Evolutionary conservation across 2,113 vertebrate species (phyloP), one percentile per base, ranked within the genome.

Genomic region (Pygathrix nemaeus): DNA sequence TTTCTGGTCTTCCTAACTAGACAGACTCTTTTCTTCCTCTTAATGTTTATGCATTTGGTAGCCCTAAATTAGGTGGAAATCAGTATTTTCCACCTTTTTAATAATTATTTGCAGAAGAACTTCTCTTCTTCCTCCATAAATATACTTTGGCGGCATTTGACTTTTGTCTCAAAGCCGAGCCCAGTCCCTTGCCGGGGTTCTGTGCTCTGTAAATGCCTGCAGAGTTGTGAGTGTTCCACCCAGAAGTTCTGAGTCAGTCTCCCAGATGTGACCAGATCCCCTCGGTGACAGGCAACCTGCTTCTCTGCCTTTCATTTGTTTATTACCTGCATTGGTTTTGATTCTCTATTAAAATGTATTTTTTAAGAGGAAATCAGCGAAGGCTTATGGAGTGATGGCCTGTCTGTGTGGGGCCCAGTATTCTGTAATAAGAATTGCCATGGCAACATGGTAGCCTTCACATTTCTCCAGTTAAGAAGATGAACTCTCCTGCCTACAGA

Each of bases 391-490:
- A 98, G 78, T 1, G 25, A 93, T 68, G 61, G 88, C 91, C 92
- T 96, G 76, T 83, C 94, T 80, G 12, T 38, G 38, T 91, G 66
- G 88, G 76, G 97, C 90, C 96, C 94, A 81, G 85, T 96, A 93
- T 96, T 98, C 93, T 98, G 96, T 97, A 97, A 98, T 98, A 98
- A 59, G 40, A 68, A 40, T 98, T 95, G 90, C 97, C 43, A 18
- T 98, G 98, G 95, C 95, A 97, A 98, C 98, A 91, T 95, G 97
- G 97, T 95, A 94, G 97, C 75, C 78, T 98, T 95, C 90, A 96
- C 97, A 97, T 98, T 98, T 97, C 93, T 92, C 68, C 93, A 92
- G 95, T 97, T 86, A 97, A 93, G 96, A 98, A 90, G 98, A 97
- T 83, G 94, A 91, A 70, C 96, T 97, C 92, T 98, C 93, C 93